These are phyloP conservation scores for Scartelaos histophorus DNA, from an alignment of 2,113 vertebrate genomes.

Conservation along the genomic window DNA sequence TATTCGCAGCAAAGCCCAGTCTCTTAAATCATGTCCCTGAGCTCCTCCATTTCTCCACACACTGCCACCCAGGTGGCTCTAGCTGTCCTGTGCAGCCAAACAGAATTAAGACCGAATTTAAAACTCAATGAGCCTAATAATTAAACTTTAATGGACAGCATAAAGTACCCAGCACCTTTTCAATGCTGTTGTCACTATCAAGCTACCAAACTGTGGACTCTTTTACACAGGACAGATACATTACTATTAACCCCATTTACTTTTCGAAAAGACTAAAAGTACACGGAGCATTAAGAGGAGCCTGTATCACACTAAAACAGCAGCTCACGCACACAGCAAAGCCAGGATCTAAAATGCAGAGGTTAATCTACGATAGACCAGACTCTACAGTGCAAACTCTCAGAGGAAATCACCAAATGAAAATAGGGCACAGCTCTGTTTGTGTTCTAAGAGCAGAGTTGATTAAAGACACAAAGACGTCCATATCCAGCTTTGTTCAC, in stretches of 20 bases:
- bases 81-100: constrained; percentile 60
- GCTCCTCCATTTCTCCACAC: constrained; percentile 22
- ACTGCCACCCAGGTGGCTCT: constrained; percentile 52
- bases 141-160: constrained; percentile 72
- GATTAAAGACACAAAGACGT: constrained; percentile 46
- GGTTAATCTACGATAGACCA: not conserved
- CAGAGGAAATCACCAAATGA: constrained; percentile 42
- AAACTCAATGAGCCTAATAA: constrained; percentile 75
- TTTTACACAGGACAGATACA: constrained; percentile 12
- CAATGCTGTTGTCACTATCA: constrained; percentile 49
- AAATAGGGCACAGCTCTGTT: constrained; percentile 48
- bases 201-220: constrained; percentile 19
- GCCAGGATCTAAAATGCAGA: not conserved
- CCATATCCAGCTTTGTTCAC: constrained; percentile 3
- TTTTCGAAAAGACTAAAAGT: not conserved
- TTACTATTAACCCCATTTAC: constrained; percentile 2
- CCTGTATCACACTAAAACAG: constrained; percentile 18
- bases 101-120: constrained; percentile 71
- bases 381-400: constrained; percentile 11
- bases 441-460: constrained; percentile 41
- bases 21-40: constrained; percentile 17
- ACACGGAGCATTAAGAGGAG: not conserved
- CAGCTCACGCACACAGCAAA: not conserved
- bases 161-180: constrained; percentile 63
- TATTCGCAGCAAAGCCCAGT: constrained; percentile 27